phyloP scores from a whole-genome alignment of 2,113 vertebrate genomes.

The Tapirus terrestris region DNA sequence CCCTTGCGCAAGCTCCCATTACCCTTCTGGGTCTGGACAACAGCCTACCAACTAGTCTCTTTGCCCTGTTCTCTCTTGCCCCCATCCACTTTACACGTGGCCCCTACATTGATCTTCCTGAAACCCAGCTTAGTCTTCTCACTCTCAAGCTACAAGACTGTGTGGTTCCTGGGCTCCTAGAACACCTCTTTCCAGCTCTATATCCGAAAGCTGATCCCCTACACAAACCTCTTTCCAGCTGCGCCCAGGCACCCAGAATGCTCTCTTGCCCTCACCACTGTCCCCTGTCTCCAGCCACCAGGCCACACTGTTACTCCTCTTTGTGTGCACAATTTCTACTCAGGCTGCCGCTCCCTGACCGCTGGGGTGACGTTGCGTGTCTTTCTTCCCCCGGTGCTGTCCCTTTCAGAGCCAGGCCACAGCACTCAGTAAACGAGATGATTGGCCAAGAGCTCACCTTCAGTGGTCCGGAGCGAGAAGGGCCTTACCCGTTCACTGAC shows the following conservation, averaged over 20 bases:
- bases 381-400: accelerated
- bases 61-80: neutral
- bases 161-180: neutral
- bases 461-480: neutral
- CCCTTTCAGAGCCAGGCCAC: neutral
- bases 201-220: neutral
- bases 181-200: neutral
- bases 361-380: neutral
- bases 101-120: neutral
- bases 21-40: neutral
- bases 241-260: neutral
- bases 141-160: neutral
- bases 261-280: neutral
- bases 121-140: neutral
- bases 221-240: neutral
- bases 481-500: neutral
- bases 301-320: neutral
- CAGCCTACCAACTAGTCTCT: neutral
- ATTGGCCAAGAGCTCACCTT: neutral
- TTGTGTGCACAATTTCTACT: neutral
- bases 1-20: neutral
- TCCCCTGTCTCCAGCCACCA: neutral
- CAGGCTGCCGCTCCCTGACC: neutral
- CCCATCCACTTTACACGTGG: no score
- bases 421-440: neutral